A percentile compares a stretch with the other conserved stretches of the same genome.
Evolutionary conservation across 2,797 vertebrate species (phyloP).

Genomic region (Ctenosaura bakeri): DNA sequence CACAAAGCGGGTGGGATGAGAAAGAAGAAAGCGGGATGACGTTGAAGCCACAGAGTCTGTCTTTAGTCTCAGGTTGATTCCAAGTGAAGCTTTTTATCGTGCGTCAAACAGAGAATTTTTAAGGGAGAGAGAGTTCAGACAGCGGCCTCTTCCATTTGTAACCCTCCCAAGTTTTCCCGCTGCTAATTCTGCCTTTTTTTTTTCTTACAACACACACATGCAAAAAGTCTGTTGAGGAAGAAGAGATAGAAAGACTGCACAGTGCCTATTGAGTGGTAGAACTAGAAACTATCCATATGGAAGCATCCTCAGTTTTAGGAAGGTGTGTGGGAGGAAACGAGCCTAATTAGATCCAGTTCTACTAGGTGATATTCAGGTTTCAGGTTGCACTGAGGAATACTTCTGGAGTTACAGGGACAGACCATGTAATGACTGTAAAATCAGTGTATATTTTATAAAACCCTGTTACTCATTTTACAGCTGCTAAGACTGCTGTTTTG

Average conservation of each 20-base stretch:
- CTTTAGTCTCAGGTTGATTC: not conserved
- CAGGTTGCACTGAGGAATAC: not conserved
- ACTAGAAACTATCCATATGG: no score
- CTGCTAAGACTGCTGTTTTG: not conserved
- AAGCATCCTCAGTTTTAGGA: not conserved
- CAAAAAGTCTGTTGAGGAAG: not conserved
- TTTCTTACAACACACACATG: not conserved
- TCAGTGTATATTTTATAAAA: not conserved
- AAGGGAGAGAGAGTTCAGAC: not conserved
- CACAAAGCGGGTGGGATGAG: no score
- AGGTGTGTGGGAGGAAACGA: not conserved
- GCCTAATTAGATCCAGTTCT: not conserved
- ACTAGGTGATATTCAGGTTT: not conserved
- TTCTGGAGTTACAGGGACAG: not conserved
- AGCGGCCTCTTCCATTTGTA: not conserved
- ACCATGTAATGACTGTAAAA: not conserved
- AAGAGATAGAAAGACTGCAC: not conserved
- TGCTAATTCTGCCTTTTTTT: not conserved
- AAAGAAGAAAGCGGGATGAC: no score
- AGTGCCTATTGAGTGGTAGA: not conserved
- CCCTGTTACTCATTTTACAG: not conserved
- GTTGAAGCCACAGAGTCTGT: no score
- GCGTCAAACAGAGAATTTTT: not conserved
- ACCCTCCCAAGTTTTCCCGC: no score
- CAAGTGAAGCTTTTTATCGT: not conserved